Conservation (phyloP, 2,888 invertebrate genomes). For the Hyposoter didymator region DNA sequence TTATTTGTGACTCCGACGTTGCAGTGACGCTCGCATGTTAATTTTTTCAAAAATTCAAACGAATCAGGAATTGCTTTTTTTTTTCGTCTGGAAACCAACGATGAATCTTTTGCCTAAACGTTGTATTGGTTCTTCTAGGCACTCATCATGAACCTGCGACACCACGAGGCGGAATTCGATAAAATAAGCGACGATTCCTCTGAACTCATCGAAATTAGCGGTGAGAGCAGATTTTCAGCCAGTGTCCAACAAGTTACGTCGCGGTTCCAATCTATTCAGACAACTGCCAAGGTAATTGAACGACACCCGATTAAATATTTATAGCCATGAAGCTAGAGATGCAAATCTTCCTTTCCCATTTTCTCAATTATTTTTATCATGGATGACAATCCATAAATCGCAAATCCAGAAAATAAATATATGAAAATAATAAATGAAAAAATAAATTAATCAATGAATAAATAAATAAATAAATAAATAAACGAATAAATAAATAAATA, state of each 20-base stretch:
- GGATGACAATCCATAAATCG: too few relatives aligned
- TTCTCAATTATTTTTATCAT: too few relatives aligned
- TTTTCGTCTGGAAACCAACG: not conserved
- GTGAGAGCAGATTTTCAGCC: slow-evolving; percentile 94
- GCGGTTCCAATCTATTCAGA: slow-evolving; percentile 94
- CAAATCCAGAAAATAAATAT: too few relatives aligned
- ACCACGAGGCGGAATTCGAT: slow-evolving; percentile 94
- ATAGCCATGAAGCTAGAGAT: too few relatives aligned
- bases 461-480: too few relatives aligned
- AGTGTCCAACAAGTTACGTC: slow-evolving; percentile 96
- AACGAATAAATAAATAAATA: too few relatives aligned
- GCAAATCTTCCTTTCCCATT: too few relatives aligned
- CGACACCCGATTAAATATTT: too few relatives aligned
- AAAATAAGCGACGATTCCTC: slow-evolving; percentile 94
- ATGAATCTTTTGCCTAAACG: not conserved
- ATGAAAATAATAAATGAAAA: not conserved
- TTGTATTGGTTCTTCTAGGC: slow-evolving; percentile 85
- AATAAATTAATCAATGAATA: not conserved
- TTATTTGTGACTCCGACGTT: slow-evolving; percentile 56
- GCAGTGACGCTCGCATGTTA: slow-evolving; percentile 63
- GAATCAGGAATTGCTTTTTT: not conserved
- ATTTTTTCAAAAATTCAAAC: slow-evolving; percentile 15
- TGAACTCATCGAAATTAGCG: slow-evolving; percentile 93
- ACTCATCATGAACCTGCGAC: slow-evolving; percentile 90
- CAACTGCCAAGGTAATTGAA: slow-evolving; percentile 89